phyloP scores from a whole-genome alignment of 2,888 invertebrate species.

The Tetheella fluctuosa region DNA sequence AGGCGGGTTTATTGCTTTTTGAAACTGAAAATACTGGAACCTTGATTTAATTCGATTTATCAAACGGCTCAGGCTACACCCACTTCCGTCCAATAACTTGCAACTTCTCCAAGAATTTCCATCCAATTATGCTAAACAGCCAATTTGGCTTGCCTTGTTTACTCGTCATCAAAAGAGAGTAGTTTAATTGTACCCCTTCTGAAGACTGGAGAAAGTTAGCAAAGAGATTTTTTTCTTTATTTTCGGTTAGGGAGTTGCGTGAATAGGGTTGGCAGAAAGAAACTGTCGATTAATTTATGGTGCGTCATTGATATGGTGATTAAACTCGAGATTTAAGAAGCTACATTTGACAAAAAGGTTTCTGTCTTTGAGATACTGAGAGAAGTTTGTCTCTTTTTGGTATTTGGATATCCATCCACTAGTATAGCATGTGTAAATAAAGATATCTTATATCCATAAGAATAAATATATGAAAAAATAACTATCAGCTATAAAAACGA shows the following conservation, averaged over 20 bases:
- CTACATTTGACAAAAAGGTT: too few relatives aligned
- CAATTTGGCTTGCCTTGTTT: slow-evolving; percentile 61
- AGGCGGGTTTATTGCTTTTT: too few relatives aligned
- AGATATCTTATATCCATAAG: too few relatives aligned
- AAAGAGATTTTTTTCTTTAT: slow-evolving; percentile 15
- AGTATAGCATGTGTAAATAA: too few relatives aligned
- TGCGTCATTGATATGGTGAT: not conserved
- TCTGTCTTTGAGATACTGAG: too few relatives aligned
- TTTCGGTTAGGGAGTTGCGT: slow-evolving; percentile 14
- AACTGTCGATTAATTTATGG: not conserved
- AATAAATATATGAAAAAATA: too few relatives aligned
- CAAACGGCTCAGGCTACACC: slow-evolving; percentile 28
- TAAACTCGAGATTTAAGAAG: too few relatives aligned
- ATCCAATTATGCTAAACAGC: slow-evolving; percentile 67
- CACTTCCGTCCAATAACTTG: slow-evolving; percentile 42
- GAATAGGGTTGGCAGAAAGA: not conserved
- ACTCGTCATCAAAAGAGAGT: slow-evolving; percentile 57
- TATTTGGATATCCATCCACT: too few relatives aligned
- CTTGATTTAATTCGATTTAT: not conserved
- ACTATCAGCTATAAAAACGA: too few relatives aligned
- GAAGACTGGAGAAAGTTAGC: slow-evolving; percentile 17
- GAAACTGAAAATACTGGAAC: not conserved
- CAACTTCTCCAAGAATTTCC: slow-evolving; percentile 57
- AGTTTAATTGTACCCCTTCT: slow-evolving; percentile 59
- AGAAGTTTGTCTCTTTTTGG: too few relatives aligned